These are phyloP conservation scores for Caenorhabditis sulstoni DNA, from an alignment of 2,888 invertebrate genomes.

Conservation along the genomic window DNA sequence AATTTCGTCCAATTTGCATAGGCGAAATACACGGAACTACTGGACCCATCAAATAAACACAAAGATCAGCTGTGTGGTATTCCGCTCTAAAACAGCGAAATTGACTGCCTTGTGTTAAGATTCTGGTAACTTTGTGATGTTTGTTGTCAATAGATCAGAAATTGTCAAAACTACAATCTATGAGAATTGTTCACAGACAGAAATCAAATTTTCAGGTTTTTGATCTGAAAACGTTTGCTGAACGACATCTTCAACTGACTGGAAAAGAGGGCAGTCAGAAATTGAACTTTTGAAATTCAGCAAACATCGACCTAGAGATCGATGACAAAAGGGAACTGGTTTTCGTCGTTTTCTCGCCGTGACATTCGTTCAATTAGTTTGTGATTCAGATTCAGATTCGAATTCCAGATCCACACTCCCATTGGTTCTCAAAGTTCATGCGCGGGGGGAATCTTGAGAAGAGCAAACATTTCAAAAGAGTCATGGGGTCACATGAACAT, in stretches of 20 bases:
- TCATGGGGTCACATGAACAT: slow-evolving; percentile 39
- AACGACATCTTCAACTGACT: too few species aligned
- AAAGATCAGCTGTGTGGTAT: too few species aligned
- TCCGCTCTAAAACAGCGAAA: too few species aligned
- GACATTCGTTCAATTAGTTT: too few species aligned
- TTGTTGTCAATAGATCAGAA: slow-evolving; percentile 15
- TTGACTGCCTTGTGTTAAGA: too few species aligned
- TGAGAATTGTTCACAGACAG: neutral
- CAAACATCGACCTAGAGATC: slow-evolving; percentile 37
- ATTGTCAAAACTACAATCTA: too few species aligned
- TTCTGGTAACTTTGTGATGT: slow-evolving; percentile 14
- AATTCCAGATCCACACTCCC: neutral
- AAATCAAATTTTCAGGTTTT: too few species aligned
- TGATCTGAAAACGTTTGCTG: too few species aligned
- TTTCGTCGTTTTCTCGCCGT: slow-evolving; percentile 2
- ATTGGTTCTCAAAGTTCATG: slow-evolving; percentile 2
- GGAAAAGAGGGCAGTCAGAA: neutral
- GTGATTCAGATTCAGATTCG: neutral
- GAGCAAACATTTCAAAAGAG: slow-evolving; percentile 24
- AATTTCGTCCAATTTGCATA: too few species aligned
- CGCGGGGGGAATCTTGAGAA: neutral
- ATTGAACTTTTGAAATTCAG: slow-evolving; percentile 34
- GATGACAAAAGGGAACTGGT: slow-evolving; percentile 43
- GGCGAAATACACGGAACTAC: too few species aligned
- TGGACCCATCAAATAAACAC: too few species aligned